Evolutionary conservation across 1,140 invertebrate species (phyloP).

Genomic region (Apocrypta bakeri): DNA sequence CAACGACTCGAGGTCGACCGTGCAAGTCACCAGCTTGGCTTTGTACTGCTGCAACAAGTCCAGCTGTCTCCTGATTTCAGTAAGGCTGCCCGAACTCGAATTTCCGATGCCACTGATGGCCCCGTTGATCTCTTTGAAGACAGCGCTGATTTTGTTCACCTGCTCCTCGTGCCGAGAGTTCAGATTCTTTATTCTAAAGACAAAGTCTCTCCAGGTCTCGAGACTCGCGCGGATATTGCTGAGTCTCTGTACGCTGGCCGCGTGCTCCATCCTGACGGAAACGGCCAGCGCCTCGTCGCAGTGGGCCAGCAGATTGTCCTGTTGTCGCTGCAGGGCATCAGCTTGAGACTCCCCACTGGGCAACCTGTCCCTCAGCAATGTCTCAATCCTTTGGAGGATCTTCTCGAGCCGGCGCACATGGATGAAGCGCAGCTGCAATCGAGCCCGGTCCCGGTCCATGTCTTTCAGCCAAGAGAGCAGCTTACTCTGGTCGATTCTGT

Average conservation of each 20-base stretch:
- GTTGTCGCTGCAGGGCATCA: conserved; percentile 79
- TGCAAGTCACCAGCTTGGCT: conserved; percentile 76
- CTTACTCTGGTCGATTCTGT: conserved; percentile 82
- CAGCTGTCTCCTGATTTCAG: conserved; percentile 66
- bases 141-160: conserved; percentile 74
- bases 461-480: conserved; percentile 87
- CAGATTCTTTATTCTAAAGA: conserved; percentile 79
- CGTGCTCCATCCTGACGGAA: conserved; percentile 87
- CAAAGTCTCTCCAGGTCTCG: conserved; percentile 86
- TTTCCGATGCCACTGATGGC: conserved; percentile 71
- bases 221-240: conserved; percentile 86
- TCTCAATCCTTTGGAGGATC: conserved; percentile 81
- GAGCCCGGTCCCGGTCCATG: conserved; percentile 85
- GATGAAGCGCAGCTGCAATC: conserved; percentile 86
- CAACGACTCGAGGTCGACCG: conserved; percentile 79
- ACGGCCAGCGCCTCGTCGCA: conserved; percentile 85
- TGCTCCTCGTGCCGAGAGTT: conserved; percentile 78
- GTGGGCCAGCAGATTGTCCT: conserved; percentile 81
- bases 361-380: conserved; percentile 80
- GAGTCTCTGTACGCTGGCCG: conserved; percentile 83
- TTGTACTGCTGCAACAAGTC: conserved; percentile 78
- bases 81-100: conserved; percentile 53
- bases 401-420: conserved; percentile 84
- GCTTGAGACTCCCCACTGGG: conserved; percentile 80
- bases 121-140: conserved; percentile 77